Percentiles rank a stretch among this genome's conserved stretches.
phyloP scores from a whole-genome alignment of 2,113 vertebrate genomes.

The Cottus gobio region DNA sequence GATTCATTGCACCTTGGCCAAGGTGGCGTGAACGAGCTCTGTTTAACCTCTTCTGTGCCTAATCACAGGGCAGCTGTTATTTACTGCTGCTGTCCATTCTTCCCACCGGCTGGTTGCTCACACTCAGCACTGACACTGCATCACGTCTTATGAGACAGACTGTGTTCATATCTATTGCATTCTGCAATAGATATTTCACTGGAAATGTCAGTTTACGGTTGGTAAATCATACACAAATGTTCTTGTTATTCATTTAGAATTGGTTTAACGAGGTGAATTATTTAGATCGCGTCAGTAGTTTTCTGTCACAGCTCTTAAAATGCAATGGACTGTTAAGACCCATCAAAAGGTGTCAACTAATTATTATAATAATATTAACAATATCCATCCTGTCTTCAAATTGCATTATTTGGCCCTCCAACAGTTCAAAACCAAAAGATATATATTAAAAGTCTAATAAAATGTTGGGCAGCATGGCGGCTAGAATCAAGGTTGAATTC shows the following conservation, averaged over 20 bases:
- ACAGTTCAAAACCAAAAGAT: background rate
- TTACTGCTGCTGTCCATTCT: slow-evolving; percentile 54
- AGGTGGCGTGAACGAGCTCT: slow-evolving; percentile 56
- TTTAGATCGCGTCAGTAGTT: background rate
- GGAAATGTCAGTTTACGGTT: background rate
- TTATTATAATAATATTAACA: background rate
- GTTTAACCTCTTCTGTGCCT: slow-evolving; percentile 67
- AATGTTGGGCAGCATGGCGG: background rate
- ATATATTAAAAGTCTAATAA: background rate
- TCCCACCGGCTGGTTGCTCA: slow-evolving; percentile 5
- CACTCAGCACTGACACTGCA: background rate
- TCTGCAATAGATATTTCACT: background rate
- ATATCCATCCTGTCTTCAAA: background rate
- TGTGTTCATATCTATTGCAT: background rate
- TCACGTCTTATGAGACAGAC: background rate
- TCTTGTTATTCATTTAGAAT: background rate
- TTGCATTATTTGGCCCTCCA: background rate
- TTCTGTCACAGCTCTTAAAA: background rate
- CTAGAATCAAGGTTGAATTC: background rate
- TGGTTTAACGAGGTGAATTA: background rate
- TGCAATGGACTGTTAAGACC: background rate
- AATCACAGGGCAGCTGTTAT: slow-evolving; percentile 64
- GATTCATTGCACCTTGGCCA: slow-evolving; percentile 68
- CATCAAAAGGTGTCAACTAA: background rate
- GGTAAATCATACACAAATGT: background rate